These are phyloP conservation scores for Oriolus oriolus DNA, from an alignment of 2,113 vertebrate species.

Conservation along the genomic window DNA sequence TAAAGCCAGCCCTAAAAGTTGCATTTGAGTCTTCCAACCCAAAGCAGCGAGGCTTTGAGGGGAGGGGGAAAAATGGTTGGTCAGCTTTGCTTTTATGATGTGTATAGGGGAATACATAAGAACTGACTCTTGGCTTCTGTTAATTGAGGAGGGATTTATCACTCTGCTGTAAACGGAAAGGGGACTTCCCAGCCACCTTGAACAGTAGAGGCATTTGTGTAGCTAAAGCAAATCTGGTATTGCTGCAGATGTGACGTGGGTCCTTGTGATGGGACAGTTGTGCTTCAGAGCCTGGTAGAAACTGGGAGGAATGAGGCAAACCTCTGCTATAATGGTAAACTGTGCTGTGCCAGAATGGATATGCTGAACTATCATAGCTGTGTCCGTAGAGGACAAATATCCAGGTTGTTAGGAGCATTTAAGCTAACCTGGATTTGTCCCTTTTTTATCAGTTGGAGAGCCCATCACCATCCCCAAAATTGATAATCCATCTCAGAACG, in stretches of 20 bases:
- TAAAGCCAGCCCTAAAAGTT: background rate
- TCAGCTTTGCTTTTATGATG: background rate
- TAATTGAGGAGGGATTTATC: background rate
- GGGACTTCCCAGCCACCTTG: background rate
- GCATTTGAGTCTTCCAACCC: background rate
- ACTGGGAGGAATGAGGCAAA: background rate
- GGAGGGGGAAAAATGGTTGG: accelerated
- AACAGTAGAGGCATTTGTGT: background rate
- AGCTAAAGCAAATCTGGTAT: background rate
- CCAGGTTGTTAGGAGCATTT: background rate
- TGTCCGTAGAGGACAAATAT: background rate
- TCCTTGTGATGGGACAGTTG: background rate
- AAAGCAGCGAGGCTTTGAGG: background rate
- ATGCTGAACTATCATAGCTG: background rate
- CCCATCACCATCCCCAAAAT: constrained; percentile 92
- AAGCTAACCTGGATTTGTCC: background rate
- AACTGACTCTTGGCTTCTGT: background rate
- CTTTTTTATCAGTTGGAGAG: constrained; percentile 83
- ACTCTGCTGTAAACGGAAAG: background rate
- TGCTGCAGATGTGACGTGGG: background rate
- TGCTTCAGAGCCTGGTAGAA: background rate
- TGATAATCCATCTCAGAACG: constrained; percentile 80
- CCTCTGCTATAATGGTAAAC: background rate
- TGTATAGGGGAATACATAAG: background rate
- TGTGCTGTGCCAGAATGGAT: background rate